Evolutionary conservation across 2,797 vertebrate species (phyloP), one percentile per base, ranked within the genome.

Genomic region (Pteronotus mesoamericanus): DNA sequence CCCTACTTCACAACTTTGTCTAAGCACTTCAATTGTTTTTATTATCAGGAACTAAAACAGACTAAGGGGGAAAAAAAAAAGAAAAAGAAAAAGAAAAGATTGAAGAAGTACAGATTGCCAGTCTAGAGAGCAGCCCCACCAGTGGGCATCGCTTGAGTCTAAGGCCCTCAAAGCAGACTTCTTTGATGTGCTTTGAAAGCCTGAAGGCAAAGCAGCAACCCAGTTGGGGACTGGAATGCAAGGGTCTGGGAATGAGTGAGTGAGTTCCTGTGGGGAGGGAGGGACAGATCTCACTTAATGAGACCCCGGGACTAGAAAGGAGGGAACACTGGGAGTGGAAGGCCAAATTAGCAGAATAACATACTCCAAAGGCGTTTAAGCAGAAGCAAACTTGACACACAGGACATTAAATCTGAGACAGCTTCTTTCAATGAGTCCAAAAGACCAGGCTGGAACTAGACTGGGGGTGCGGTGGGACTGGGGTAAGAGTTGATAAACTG

Each of bases 121-220:
- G 4, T 61, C 42, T 64, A 34, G n/a, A 46, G 66, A 84, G 42
- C 26, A 55, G 26, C n/a, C n/a, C 34, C 64, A 53, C 19, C 19
- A 16, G 69, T 42, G 79, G 59, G 75, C 37, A 93, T 14, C 29
- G 42, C 87, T 55, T 46, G 26, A 44, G 22, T 91, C 24, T 85
- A 86, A 72, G 86, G 66, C 37, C 37, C 26, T 94, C 48, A 91
- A 87, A 95, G 71, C 32, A 80, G 74, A 94, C 21, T 53, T n/a
- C 46, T 97, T 91, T 96, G 77, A 97, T 68, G 79, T 80, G 39
- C 34, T 79, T 24, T 4, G 39, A 89, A 26, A 86, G 64, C 83
- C 84, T 68, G n/a, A 72, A 68, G 94, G 96, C 64, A 86, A 94
- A 95, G 88, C 26, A 90, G 64, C 74, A 61, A 46, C 64, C 21